Percentiles rank a stretch among this genome's conserved stretches.
phyloP scores from a whole-genome alignment of 2,888 invertebrate species.

The Microctonus hyperodae region DNA sequence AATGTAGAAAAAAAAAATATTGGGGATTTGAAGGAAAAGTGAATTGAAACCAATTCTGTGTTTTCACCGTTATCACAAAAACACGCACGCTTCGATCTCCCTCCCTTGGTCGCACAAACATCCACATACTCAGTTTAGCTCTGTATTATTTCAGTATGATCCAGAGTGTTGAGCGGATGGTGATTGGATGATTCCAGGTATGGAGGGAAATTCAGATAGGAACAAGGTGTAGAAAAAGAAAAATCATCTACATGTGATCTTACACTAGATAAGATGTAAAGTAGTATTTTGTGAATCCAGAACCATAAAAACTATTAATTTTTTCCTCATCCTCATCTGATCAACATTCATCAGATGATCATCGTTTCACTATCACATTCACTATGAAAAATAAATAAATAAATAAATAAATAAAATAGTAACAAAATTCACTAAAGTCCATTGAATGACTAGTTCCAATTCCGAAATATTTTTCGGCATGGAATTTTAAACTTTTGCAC shows the following conservation, averaged over 20 bases:
- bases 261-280: neutral
- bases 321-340: neutral
- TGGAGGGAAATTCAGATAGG: neutral
- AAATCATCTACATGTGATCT: neutral
- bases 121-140: neutral
- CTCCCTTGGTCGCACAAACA: neutral
- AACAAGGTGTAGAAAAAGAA: neutral
- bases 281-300: neutral
- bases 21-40: neutral
- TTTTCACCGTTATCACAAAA: neutral
- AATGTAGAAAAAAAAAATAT: neutral
- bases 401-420: neutral
- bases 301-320: neutral
- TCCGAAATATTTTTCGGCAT: neutral
- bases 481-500: neutral
- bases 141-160: neutral
- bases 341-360: neutral
- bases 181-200: neutral
- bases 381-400: neutral
- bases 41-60: neutral
- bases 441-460: conserved; percentile 1
- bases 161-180: neutral
- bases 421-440: neutral
- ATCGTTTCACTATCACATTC: neutral
- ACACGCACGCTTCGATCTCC: neutral